Evolutionary conservation across 2,888 invertebrate species (phyloP).

Genomic region (Mamestra brassicae): DNA sequence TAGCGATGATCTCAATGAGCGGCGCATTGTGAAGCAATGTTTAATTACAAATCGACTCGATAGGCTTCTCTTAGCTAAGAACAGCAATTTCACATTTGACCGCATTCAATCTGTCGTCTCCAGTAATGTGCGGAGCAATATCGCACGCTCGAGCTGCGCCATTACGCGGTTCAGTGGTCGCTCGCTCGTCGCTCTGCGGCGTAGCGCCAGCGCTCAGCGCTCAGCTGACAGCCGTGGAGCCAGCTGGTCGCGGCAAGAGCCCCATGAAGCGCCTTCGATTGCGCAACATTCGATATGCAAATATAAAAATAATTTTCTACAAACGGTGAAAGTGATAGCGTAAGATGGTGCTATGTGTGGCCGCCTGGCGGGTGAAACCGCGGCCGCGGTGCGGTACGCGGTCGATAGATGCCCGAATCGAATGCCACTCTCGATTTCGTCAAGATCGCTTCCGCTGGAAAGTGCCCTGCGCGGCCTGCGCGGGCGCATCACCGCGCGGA

Average conservation of each 20-base stretch:
- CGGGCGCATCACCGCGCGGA: slow-evolving; percentile 55
- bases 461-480: slow-evolving; percentile 54
- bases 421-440: slow-evolving; percentile 83
- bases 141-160: slow-evolving; percentile 53
- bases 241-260: slow-evolving; percentile 9
- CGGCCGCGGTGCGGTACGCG: slow-evolving; percentile 58
- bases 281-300: slow-evolving; percentile 75
- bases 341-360: slow-evolving; percentile 49
- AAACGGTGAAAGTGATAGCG: slow-evolving; percentile 79
- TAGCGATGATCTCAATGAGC: not conserved
- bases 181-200: not conserved
- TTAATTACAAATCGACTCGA: slow-evolving; percentile 14
- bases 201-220: too few species aligned
- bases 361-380: slow-evolving; percentile 50
- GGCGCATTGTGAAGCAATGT: not conserved
- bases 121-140: slow-evolving; percentile 38
- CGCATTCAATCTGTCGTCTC: slow-evolving; percentile 57
- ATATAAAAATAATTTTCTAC: slow-evolving; percentile 73
- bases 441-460: slow-evolving; percentile 65
- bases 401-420: slow-evolving; percentile 64
- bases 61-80: slow-evolving; percentile 22
- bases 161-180: slow-evolving; percentile 54
- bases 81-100: slow-evolving; percentile 65
- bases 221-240: not conserved
- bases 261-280: slow-evolving; percentile 53